These are phyloP conservation scores for Antheraea assamensis DNA, from an alignment of 2,888 invertebrate genomes.

Conservation along the genomic window DNA sequence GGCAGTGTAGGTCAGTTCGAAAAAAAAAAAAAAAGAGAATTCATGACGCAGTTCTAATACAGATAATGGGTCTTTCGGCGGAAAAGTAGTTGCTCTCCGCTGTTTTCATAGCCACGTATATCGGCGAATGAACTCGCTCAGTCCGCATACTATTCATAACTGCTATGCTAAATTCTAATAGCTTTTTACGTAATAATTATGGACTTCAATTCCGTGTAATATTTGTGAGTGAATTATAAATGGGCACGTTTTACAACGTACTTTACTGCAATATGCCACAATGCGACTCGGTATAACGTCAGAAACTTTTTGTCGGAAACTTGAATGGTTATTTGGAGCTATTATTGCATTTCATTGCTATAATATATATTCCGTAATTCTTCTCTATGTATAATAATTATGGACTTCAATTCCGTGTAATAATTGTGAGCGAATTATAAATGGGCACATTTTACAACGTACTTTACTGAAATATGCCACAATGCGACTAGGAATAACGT, in stretches of 20 bases:
- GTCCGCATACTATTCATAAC: slow-evolving; percentile 36
- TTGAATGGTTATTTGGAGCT: neutral
- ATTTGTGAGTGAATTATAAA: slow-evolving; percentile 20
- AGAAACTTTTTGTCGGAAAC: neutral
- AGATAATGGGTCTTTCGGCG: neutral
- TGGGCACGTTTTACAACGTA: slow-evolving; percentile 2
- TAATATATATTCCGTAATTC: neutral
- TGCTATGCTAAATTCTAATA: slow-evolving; percentile 41
- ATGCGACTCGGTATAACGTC: neutral
- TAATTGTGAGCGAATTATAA: slow-evolving; percentile 20
- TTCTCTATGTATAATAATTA: slow-evolving; percentile 29
- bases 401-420: slow-evolving; percentile 27
- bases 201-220: slow-evolving; percentile 26
- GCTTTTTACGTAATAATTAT: slow-evolving; percentile 39
- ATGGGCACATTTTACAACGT: neutral
- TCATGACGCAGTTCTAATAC: neutral
- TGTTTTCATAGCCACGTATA: slow-evolving; percentile 26
- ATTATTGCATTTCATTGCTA: neutral
- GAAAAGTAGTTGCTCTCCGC: slow-evolving; percentile 13
- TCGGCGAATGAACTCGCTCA: slow-evolving; percentile 36
- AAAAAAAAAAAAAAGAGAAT: too few relatives aligned
- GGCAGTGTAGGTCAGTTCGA: too few relatives aligned
- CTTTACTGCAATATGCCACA: slow-evolving; percentile 8
- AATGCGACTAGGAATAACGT: neutral
- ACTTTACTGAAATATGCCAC: slow-evolving; percentile 6